phyloP scores from a whole-genome alignment of 92 coral and sea anemone species.

The Epizoanthus fatuus region DNA sequence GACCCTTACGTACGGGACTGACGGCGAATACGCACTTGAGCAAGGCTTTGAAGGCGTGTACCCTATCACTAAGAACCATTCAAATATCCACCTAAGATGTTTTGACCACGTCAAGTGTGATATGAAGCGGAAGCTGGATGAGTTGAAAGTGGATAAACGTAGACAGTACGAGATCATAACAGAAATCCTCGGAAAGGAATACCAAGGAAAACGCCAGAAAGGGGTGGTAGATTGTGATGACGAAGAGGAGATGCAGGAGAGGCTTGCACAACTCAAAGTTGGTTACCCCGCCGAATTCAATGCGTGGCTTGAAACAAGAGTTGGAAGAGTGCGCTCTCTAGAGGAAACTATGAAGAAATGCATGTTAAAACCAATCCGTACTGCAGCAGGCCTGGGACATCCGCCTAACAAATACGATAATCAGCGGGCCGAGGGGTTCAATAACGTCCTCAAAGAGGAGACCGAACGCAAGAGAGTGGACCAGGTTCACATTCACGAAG shows the following conservation, averaged over 20 bases:
- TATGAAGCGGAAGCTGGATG: slow-evolving; percentile 16
- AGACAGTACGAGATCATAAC: neutral
- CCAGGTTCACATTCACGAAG: slow-evolving; percentile 21
- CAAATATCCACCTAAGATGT: slow-evolving; percentile 46
- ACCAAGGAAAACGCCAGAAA: slow-evolving; percentile 19
- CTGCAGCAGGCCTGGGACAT: slow-evolving; percentile 26
- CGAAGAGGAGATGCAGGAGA: slow-evolving; percentile 16
- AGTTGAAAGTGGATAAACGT: neutral
- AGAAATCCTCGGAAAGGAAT: slow-evolving; percentile 7
- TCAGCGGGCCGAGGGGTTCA: slow-evolving; percentile 24
- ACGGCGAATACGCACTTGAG: slow-evolving; percentile 37
- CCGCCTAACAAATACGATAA: slow-evolving; percentile 17
- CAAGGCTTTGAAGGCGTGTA: slow-evolving; percentile 45
- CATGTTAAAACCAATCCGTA: slow-evolving; percentile 6
- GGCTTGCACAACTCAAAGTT: slow-evolving; percentile 11
- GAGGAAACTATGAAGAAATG: slow-evolving; percentile 29
- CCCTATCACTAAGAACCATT: slow-evolving; percentile 19
- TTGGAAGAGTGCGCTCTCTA: slow-evolving; percentile 15
- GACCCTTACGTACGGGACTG: slow-evolving; percentile 38
- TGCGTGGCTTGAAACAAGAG: slow-evolving; percentile 14
- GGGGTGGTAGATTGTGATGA: slow-evolving; percentile 14
- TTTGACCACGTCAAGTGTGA: slow-evolving; percentile 45
- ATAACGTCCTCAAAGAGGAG: slow-evolving; percentile 26
- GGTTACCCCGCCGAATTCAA: slow-evolving; percentile 2
- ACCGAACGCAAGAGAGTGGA: neutral